Conservation (phyloP, 2,888 invertebrate genomes). For the Lepidonotus clava region DNA sequence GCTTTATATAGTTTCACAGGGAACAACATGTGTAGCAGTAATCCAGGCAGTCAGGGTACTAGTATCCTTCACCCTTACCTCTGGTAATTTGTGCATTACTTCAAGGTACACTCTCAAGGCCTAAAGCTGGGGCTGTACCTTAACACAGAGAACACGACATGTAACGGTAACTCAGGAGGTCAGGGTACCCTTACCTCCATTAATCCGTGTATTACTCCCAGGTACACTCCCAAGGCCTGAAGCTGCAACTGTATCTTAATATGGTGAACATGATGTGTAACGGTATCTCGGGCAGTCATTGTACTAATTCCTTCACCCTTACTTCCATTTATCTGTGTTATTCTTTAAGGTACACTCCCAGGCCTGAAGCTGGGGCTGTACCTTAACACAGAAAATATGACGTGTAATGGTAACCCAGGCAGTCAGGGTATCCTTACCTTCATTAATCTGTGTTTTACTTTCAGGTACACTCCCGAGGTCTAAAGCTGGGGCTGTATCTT, state of each 20-base stretch:
- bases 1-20: too few species aligned
- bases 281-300: constrained; percentile 96
- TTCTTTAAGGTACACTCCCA: constrained; percentile 57
- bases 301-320: too few species aligned
- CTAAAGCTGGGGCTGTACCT: constrained; percentile 98
- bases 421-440: constrained; percentile 92
- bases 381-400: constrained; percentile 97
- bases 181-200: too few species aligned
- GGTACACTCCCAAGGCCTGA: constrained; percentile 85
- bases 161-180: constrained; percentile 97
- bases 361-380: constrained; percentile 99
- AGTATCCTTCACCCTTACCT: too few species aligned
- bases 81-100: too few species aligned
- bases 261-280: constrained; percentile 98
- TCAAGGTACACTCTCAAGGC: constrained; percentile 82
- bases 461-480: too few species aligned
- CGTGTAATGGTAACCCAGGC: constrained; percentile 98
- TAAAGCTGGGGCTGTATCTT: too few species aligned
- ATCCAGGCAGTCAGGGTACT: too few species aligned
- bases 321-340: too few species aligned
- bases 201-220: background rate
- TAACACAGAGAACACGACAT: constrained; percentile 97
- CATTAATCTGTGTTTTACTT: too few species aligned
- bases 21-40: too few species aligned
- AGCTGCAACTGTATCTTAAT: constrained; percentile 98